These are phyloP conservation scores for Metopolophium dirhodum DNA, from an alignment of 1,140 invertebrate genomes.

Conservation along the genomic window DNA sequence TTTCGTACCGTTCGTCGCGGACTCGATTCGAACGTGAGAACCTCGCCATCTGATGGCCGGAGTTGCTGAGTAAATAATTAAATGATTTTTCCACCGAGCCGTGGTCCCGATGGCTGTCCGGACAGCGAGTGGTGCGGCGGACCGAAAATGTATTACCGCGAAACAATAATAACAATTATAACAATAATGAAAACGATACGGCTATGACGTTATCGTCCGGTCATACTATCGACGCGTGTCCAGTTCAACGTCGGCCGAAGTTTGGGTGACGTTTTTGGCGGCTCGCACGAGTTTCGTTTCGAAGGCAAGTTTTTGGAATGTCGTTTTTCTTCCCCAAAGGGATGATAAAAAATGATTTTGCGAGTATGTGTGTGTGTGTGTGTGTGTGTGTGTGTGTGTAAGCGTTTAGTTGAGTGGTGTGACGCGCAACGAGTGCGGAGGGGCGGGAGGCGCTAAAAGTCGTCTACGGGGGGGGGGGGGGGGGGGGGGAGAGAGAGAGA, in stretches of 20 bases:
- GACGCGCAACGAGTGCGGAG: background rate
- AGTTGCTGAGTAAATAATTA: background rate
- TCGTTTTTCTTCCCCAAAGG: background rate
- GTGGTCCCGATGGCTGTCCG: no score
- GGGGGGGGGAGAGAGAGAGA: no score
- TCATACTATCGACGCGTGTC: background rate
- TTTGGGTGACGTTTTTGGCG: background rate
- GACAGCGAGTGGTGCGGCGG: background rate
- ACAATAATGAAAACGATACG: background rate
- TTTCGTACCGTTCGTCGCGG: background rate
- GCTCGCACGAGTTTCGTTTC: background rate
- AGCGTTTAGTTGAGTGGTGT: background rate
- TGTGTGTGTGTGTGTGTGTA: background rate
- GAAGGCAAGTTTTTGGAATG: background rate
- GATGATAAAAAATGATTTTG: background rate
- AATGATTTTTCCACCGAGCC: background rate
- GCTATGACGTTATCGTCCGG: background rate
- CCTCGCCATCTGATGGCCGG: background rate
- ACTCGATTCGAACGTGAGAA: background rate
- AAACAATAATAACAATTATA: background rate
- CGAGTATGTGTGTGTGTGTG: no score
- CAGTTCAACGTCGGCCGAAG: no score
- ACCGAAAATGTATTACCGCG: background rate
- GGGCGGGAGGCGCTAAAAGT: background rate
- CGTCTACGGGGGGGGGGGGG: background rate